Evolutionary conservation across 2,888 invertebrate genomes (phyloP).

Genomic region (Odontocolon sp.): DNA sequence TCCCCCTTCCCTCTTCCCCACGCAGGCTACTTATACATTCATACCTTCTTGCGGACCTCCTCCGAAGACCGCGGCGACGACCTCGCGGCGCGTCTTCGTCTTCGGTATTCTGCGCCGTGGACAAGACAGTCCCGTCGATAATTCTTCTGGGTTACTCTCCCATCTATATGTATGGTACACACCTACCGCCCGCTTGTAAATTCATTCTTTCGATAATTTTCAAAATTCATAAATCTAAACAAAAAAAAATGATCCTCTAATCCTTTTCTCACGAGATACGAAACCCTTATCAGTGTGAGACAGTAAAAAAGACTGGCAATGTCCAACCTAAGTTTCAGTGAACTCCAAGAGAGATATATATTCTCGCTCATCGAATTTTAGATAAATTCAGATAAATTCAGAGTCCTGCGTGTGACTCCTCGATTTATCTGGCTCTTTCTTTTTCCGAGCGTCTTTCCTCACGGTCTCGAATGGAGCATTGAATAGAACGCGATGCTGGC

Average conservation of each 20-base stretch:
- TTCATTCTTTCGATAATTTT: background rate
- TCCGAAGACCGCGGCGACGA: slow-evolving; percentile 61
- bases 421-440: slow-evolving; percentile 16
- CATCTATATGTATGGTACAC: no score
- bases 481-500: slow-evolving; percentile 27
- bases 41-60: slow-evolving; percentile 64
- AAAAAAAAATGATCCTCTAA: background rate
- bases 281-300: slow-evolving; percentile 24
- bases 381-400: slow-evolving; percentile 12
- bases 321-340: background rate
- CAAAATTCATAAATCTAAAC: background rate
- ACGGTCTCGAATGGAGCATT: slow-evolving; percentile 6
- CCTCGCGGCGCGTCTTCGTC: slow-evolving; percentile 53
- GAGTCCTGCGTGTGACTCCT: slow-evolving; percentile 40
- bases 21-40: slow-evolving; percentile 68
- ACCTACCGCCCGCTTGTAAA: background rate
- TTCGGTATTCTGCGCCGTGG: slow-evolving; percentile 49
- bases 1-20: no score
- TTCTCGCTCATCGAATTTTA: slow-evolving; percentile 49
- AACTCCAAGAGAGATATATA: background rate
- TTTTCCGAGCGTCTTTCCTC: slow-evolving; percentile 21
- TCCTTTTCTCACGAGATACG: slow-evolving; percentile 16
- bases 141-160: slow-evolving; percentile 52
- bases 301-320: slow-evolving; percentile 5
- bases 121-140: slow-evolving; percentile 46